Percentiles rank a stretch among this genome's conserved stretches.
These are phyloP conservation scores for Nephrotoma appendiculata DNA, from an alignment of 2,888 invertebrate genomes.

Conservation along the genomic window DNA sequence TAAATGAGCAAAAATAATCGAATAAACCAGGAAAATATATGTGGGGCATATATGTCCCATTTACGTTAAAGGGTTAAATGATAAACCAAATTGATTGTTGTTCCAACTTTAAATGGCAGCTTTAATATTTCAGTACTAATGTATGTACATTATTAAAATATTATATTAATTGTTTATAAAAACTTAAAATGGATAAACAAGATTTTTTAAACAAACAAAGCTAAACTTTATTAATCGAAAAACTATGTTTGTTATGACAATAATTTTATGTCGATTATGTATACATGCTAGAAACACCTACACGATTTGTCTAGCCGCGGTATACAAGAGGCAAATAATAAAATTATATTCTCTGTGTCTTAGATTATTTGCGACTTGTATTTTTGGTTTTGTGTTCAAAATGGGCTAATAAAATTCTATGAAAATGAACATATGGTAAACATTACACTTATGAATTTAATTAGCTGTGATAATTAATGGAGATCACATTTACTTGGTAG, in stretches of 20 bases:
- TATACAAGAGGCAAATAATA: not conserved
- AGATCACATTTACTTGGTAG: not conserved
- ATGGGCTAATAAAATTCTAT: not conserved
- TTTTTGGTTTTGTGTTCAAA: not conserved
- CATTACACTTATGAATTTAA: not conserved
- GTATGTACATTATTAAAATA: no score
- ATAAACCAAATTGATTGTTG: not conserved
- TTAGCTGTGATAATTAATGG: not conserved
- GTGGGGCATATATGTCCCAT: no score
- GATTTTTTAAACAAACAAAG: not conserved
- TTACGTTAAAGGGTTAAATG: no score
- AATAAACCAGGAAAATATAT: no score
- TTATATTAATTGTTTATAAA: not conserved
- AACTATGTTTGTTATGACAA: not conserved
- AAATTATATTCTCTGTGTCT: not conserved
- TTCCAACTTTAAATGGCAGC: not conserved
- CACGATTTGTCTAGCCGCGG: not conserved
- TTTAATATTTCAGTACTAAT: not conserved
- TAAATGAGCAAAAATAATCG: no score
- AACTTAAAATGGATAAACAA: not conserved
- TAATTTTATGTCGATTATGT: not conserved
- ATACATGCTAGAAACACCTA: not conserved
- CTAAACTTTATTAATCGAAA: not conserved
- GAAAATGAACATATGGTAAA: not conserved
- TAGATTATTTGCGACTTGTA: not conserved